A percentile compares a stretch with the other conserved stretches of the same genome.
These are phyloP conservation scores for Drosophila quadrilineata DNA, from an alignment of 1,140 invertebrate species.

Conservation along the genomic window DNA sequence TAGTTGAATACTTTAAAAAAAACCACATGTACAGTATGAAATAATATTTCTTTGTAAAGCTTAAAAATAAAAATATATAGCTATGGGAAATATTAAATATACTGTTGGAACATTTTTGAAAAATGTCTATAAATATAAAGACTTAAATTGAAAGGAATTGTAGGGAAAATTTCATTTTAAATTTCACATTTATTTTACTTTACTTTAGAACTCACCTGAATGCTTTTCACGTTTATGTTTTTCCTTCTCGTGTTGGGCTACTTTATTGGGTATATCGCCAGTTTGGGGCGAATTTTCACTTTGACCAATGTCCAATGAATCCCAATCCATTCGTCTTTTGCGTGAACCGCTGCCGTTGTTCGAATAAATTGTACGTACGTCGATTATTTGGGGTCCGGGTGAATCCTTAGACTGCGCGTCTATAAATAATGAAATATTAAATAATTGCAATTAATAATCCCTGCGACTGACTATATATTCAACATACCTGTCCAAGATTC, in stretches of 20 bases:
- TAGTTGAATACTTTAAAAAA: no score
- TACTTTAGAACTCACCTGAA: conserved; percentile 68
- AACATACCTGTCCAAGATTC: conserved; percentile 79
- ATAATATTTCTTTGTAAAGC: no score
- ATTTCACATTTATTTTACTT: no score
- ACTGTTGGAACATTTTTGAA: no score
- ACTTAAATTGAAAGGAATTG: no score
- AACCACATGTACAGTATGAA: no score
- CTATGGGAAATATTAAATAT: no score
- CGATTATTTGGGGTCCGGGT: conserved; percentile 78
- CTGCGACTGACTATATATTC: neutral
- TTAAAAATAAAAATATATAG: no score
- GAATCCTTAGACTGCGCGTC: conserved; percentile 76
- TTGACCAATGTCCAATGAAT: conserved; percentile 79
- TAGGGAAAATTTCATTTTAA: no score
- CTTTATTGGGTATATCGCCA: conserved; percentile 62
- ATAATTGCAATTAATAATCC: neutral
- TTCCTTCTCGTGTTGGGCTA: conserved; percentile 69
- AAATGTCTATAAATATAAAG: no score
- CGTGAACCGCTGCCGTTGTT: conserved; percentile 70
- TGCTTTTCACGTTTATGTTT: conserved; percentile 76
- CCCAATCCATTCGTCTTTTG: conserved; percentile 82
- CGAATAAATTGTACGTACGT: conserved; percentile 80
- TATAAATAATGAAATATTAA: conserved; percentile 26
- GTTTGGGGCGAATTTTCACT: conserved; percentile 73